These are phyloP conservation scores for Herpailurus yagouaroundi DNA, from an alignment of 2,113 vertebrate species.

Conservation along the genomic window DNA sequence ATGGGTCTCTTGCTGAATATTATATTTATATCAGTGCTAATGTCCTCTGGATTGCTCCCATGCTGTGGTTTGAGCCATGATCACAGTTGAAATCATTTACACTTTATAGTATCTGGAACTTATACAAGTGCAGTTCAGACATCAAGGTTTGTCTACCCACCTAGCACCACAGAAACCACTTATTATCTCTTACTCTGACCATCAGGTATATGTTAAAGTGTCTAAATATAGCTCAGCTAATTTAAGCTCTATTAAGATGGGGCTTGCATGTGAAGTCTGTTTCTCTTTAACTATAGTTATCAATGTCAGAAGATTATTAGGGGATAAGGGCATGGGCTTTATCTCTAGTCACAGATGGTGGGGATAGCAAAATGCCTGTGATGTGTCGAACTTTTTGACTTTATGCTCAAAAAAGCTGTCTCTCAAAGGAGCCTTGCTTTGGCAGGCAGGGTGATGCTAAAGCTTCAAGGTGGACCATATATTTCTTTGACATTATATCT, in stretches of 20 bases:
- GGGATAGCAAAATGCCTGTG: neutral
- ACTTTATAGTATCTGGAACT: constrained; percentile 37
- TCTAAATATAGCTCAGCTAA: constrained; percentile 66
- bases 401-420: constrained; percentile 4
- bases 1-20: constrained; percentile 27
- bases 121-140: constrained; percentile 33
- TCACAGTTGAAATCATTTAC: constrained; percentile 47
- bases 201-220: constrained; percentile 41
- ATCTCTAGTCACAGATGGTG: constrained; percentile 25
- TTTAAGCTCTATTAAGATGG: constrained; percentile 55
- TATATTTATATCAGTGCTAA: constrained; percentile 52
- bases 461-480: neutral
- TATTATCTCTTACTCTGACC: constrained; percentile 28
- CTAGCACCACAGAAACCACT: neutral
- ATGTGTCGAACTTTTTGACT: constrained; percentile 25
- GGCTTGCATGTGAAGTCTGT: neutral
- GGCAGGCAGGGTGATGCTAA: constrained; percentile 11
- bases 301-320: constrained; percentile 35
- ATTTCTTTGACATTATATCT: constrained; percentile 39
- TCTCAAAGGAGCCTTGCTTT: constrained; percentile 50
- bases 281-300: constrained; percentile 35
- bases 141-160: constrained; percentile 38
- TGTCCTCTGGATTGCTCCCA: constrained; percentile 34
- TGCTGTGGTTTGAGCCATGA: neutral
- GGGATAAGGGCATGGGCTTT: neutral